Conservation (phyloP, 2,888 invertebrate species). For the Polyommatus iphigenia region DNA sequence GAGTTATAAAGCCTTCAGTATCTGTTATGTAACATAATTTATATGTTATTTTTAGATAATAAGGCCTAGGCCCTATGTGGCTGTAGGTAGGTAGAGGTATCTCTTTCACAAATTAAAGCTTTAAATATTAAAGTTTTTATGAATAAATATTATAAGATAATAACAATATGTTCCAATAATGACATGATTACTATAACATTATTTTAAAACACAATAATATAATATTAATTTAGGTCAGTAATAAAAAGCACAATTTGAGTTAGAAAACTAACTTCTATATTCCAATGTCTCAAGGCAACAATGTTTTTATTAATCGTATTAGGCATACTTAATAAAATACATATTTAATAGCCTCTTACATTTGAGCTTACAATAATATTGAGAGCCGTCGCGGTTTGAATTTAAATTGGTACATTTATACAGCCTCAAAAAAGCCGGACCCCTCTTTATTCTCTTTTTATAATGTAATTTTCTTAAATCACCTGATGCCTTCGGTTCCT, state of each 20-base stretch:
- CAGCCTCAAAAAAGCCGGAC: constrained; percentile 63
- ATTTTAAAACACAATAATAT: too few species aligned
- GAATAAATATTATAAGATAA: too few species aligned
- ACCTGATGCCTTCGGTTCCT: constrained; percentile 53
- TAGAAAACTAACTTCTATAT: neutral
- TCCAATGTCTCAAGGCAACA: neutral
- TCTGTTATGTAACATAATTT: constrained; percentile 27
- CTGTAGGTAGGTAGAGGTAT: too few species aligned
- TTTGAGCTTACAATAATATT: constrained; percentile 46
- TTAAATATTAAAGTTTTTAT: too few species aligned
- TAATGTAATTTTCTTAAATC: constrained; percentile 77
- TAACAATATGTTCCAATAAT: too few species aligned
- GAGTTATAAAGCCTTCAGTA: constrained; percentile 56
- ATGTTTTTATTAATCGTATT: constrained; percentile 4
- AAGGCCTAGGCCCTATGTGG: too few species aligned
- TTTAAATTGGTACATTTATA: constrained; percentile 75
- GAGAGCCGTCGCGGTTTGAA: constrained; percentile 58
- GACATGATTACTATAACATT: too few species aligned
- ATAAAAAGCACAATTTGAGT: too few species aligned
- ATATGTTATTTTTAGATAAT: neutral
- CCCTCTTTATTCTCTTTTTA: constrained; percentile 67
- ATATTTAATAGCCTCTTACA: constrained; percentile 39
- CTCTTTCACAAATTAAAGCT: too few species aligned
- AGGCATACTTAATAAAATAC: neutral
- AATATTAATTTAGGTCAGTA: too few species aligned